phyloP scores from a whole-genome alignment of 2,113 vertebrate genomes.

The Hemichromis elongatus region DNA sequence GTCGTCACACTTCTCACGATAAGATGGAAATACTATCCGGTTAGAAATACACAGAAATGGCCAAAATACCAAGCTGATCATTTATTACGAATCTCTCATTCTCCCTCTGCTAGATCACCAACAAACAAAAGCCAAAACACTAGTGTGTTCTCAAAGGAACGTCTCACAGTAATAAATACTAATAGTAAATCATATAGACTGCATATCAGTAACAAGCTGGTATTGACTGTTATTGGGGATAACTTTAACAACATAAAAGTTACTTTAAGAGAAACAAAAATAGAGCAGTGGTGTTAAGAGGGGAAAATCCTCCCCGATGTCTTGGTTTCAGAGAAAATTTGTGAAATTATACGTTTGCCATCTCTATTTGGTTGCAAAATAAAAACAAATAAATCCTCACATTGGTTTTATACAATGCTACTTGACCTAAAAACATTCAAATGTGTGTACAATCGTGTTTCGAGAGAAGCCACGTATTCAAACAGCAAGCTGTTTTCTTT shows the following conservation, averaged over 20 bases:
- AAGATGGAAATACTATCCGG: neutral
- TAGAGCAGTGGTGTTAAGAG: rapidly evolving
- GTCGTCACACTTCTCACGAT: neutral
- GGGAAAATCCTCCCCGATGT: neutral
- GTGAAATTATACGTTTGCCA: neutral
- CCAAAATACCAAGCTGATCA: neutral
- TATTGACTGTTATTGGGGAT: neutral
- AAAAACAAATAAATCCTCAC: neutral
- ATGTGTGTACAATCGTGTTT: neutral
- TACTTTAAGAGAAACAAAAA: neutral
- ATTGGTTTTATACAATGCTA: neutral
- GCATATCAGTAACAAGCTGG: neutral
- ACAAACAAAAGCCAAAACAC: neutral
- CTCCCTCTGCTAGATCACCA: neutral
- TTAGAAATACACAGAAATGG: neutral
- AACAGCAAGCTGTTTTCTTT: neutral
- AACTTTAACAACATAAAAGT: neutral
- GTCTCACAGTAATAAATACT: neutral
- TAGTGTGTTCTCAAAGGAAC: neutral
- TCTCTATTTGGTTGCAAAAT: neutral
- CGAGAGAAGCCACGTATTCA: neutral
- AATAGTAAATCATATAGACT: neutral
- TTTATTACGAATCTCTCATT: neutral
- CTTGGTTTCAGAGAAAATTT: rapidly evolving
- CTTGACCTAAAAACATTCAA: neutral